Base-by-base conservation (phyloP, 2,797 vertebrate species). In the Acanthurus tractus region DNA sequence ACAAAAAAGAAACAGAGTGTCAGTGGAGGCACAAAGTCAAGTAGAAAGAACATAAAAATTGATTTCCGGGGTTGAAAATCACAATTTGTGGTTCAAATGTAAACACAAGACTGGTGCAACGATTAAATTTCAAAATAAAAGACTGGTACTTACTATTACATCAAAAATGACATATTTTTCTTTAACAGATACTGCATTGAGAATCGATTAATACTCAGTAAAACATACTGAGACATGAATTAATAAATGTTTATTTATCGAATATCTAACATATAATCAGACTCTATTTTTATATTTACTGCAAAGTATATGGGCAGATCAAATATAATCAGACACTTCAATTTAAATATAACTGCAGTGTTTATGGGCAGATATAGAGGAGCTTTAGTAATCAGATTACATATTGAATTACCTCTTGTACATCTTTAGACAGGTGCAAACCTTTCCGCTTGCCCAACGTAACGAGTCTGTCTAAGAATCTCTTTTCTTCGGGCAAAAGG, bases 401-500 rank as follows among this genome's bases (percentile, higher is more conserved):
- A 56, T 36, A 13, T 17, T 36, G 38, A 9, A 22, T 84, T 84
- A 99, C 97, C 92, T 96, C 95, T 79, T 97, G 97, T 42, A 95
- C 91, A 76, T 96, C 95, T 83, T 92, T 87, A 38, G 97, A 94
- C 90, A 99, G 95, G 88, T 99, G 97, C 59, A 99, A 92, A 66
- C 97, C 97, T 0, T 96, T 98, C 61, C 97, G 94, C 92, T 94
- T 96, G 9, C 97, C 97, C 78, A 96, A 88, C 83, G 96, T 96
- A 63, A 99, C 87, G 0, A 96, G 96, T 78, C 97, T 96, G 77
- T 97, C 96, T 79, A 99, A 82, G 59, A 97, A 97, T 10, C 97
- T 83, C 79, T 94, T 96, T 59, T 96, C 97, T 92, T 99, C 97
- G 11, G 95, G 90, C 36, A 93, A 94, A 74, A 97, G 58, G 75